Conservation (phyloP, 2,888 invertebrate species). For the Lithosia quadra region DNA sequence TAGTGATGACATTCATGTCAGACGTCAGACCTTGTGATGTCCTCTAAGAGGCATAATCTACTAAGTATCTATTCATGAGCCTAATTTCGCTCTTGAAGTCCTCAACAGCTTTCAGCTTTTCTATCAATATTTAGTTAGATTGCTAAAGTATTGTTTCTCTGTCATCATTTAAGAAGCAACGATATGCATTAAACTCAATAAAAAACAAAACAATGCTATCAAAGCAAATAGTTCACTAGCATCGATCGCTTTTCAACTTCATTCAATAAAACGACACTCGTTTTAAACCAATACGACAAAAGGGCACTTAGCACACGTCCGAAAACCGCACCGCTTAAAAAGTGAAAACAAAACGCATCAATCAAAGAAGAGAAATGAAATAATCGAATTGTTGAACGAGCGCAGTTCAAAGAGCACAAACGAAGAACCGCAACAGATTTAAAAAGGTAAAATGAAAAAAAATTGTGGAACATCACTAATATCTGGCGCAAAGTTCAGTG, state of each 20-base stretch:
- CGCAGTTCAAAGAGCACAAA: constrained; percentile 81
- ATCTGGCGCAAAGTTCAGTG: constrained; percentile 81
- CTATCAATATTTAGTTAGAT: too few relatives aligned
- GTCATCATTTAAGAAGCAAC: not conserved
- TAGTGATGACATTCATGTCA: too few relatives aligned
- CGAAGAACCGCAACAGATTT: constrained; percentile 82
- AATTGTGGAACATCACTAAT: constrained; percentile 75
- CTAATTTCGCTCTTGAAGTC: too few relatives aligned
- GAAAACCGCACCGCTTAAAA: constrained; percentile 70
- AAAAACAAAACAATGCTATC: not conserved
- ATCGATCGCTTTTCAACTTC: constrained; percentile 30
- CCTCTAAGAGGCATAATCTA: too few relatives aligned
- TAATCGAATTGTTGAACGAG: constrained; percentile 83
- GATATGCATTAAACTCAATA: not conserved
- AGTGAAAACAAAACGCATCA: constrained; percentile 78
- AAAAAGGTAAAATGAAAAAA: constrained; percentile 63
- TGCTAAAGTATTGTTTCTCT: too few relatives aligned
- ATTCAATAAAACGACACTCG: constrained; percentile 52
- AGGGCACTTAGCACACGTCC: constrained; percentile 73
- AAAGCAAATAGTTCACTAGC: constrained; percentile 16
- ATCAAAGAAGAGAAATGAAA: constrained; percentile 84
- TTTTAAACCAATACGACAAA: constrained; percentile 61
- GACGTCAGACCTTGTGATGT: too few relatives aligned
- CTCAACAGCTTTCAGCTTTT: too few relatives aligned
- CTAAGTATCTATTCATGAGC: too few relatives aligned